phyloP scores from a whole-genome alignment of 2,888 invertebrate genomes.

The Adela reaumurella region DNA sequence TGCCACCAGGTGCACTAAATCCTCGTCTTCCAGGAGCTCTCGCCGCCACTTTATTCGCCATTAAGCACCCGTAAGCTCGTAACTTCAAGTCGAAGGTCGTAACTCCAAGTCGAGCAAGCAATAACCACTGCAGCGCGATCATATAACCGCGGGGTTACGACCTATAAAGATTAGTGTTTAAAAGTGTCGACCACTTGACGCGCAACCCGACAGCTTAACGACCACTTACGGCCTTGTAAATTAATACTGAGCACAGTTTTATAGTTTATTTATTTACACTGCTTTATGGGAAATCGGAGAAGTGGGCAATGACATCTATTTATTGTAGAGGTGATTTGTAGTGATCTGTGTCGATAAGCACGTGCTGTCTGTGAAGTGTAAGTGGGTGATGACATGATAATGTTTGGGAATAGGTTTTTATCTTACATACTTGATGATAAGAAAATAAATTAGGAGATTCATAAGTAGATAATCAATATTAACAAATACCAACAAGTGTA shows the following conservation, averaged over 20 bases:
- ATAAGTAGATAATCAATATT: too few relatives aligned
- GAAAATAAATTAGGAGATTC: too few relatives aligned
- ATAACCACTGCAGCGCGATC: neutral
- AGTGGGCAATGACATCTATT: neutral
- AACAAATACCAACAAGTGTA: too few relatives aligned
- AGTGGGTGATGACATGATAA: too few relatives aligned
- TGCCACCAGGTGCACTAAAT: too few relatives aligned
- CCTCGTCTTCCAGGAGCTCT: too few relatives aligned
- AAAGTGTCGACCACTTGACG: conserved; percentile 5
- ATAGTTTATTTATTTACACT: neutral
- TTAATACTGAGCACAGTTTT: conserved; percentile 1
- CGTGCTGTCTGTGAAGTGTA: too few relatives aligned
- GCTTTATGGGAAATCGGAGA: neutral
- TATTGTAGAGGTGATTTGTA: neutral
- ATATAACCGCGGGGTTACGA: conserved; percentile 21
- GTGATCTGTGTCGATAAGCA: too few relatives aligned
- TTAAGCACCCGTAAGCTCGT: conserved; percentile 24
- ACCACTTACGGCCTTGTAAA: conserved; percentile 5
- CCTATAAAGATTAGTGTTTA: conserved; percentile 28
- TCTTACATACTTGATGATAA: too few relatives aligned
- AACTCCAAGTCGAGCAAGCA: too few relatives aligned
- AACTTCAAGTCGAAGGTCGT: too few relatives aligned
- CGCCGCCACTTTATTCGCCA: conserved; percentile 23
- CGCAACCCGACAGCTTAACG: conserved; percentile 3
- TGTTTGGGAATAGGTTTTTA: too few relatives aligned